Base-by-base conservation (phyloP, 1,140 invertebrate genomes). In the Hycleus cichorii region DNA sequence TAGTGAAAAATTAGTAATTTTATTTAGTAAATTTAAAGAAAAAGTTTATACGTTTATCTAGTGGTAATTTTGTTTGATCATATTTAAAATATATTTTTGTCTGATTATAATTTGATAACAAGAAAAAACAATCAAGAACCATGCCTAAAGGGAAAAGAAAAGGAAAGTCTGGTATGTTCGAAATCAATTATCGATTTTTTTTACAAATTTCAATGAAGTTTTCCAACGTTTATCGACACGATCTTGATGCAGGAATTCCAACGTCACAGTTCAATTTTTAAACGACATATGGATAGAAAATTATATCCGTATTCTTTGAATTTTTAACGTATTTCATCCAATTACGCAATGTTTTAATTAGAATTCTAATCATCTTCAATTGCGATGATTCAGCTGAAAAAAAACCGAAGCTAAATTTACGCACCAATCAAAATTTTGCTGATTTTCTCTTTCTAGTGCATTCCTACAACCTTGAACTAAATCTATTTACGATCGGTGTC, bases 121-220 rank as follows among this genome's bases (percentile, higher is more conserved):
- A n/a, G 3, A 11, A 6, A 42, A n/a, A 42, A 58, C 63, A 18
- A 18, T 63, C 67, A 57, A 57, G 59, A 44, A 69, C 42, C 65
- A 74, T 74, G 72, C 72, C 72, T 49, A 74, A 72, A 67, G 69
- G 72, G 65, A 73, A 71, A 67, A 62, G 70, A 66, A 72, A 71
- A 69, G 68, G 70, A 67, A 71, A 70, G 61, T 70, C 66, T 69
- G 72, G 72, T 74, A 60, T 67, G 71, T 32, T 49, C 10, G 9
- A 25, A 9, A 49, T 48, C 6, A 42, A 42, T 42, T 42, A 10
- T 42, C 5, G 4, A 8, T 42, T 42, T 42, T 42, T n/a, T 42
- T 5, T 42, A 4, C 4, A 7, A 42, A 42, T 42, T 42, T n/a
- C 3, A n/a, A 42, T 39, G 10, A 11, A 42, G 11, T 42, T 42